Evolutionary conservation across 2,113 vertebrate species (phyloP).

Genomic region (Trichomycterus rosablanca): DNA sequence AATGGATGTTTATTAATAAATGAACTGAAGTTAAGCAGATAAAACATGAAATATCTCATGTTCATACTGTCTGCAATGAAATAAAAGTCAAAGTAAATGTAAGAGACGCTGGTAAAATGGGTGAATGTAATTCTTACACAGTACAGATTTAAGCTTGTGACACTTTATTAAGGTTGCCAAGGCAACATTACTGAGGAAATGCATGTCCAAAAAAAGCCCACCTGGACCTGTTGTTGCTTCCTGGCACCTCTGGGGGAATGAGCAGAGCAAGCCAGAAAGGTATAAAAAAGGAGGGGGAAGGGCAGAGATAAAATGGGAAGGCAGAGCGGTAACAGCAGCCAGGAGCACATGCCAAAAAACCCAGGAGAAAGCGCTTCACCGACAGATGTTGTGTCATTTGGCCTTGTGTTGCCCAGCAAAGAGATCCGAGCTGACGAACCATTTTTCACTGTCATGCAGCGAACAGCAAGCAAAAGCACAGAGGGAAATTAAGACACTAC

Average conservation of each 20-base stretch:
- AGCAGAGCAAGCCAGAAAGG: slow-evolving; percentile 7
- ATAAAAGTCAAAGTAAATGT: too few relatives aligned
- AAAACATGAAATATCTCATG: too few relatives aligned
- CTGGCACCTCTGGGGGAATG: slow-evolving; percentile 30
- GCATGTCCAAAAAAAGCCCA: slow-evolving; percentile 28
- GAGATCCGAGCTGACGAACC: slow-evolving; percentile 49
- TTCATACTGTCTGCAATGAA: too few relatives aligned
- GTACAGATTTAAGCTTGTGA: slow-evolving; percentile 4
- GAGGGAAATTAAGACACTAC: slow-evolving; percentile 47
- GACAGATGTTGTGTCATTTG: slow-evolving; percentile 55
- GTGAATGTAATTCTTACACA: not conserved
- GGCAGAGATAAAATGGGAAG: slow-evolving; percentile 35
- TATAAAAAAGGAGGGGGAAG: slow-evolving; percentile 5
- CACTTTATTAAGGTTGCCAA: slow-evolving; percentile 19
- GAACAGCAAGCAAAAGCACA: slow-evolving; percentile 43
- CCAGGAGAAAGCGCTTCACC: slow-evolving; percentile 39
- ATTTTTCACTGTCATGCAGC: slow-evolving; percentile 56
- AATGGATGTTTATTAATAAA: too few relatives aligned
- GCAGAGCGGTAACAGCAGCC: slow-evolving; percentile 36
- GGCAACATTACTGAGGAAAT: slow-evolving; percentile 10
- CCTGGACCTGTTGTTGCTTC: slow-evolving; percentile 32
- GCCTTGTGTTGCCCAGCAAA: slow-evolving; percentile 43
- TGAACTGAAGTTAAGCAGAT: too few relatives aligned
- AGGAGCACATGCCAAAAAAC: slow-evolving; percentile 49
- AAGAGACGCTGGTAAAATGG: too few relatives aligned